phyloP scores from a whole-genome alignment of 2,113 vertebrate genomes.

The Benitochromis conjunctus region DNA sequence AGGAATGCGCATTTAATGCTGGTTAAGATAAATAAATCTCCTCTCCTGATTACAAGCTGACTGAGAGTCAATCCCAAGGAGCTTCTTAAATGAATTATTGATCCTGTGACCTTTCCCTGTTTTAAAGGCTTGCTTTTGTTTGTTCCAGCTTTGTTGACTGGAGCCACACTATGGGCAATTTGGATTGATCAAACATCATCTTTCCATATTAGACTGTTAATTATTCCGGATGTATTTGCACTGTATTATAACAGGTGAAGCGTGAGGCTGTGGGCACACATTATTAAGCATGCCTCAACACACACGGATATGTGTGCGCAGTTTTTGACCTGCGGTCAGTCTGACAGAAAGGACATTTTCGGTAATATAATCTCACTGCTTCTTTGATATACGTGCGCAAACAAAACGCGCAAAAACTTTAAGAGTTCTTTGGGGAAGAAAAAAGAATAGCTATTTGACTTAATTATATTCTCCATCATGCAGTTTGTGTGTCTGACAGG shows the following conservation, averaged over 20 bases:
- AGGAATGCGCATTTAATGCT: constrained; percentile 60
- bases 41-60: constrained; percentile 63
- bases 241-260: constrained; percentile 11
- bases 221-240: constrained; percentile 44
- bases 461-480: constrained; percentile 57
- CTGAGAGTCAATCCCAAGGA: constrained; percentile 65
- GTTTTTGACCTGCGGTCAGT: constrained; percentile 32
- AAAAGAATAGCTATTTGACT: constrained; percentile 27
- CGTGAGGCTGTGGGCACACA: not conserved
- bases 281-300: constrained; percentile 8
- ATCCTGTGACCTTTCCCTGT: constrained; percentile 74
- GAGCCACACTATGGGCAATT: constrained; percentile 41
- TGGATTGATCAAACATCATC: constrained; percentile 67
- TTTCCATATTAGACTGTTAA: constrained; percentile 59
- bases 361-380: constrained; percentile 28
- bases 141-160: constrained; percentile 64
- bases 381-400: constrained; percentile 30
- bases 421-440: not conserved
- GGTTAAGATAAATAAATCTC: constrained; percentile 76
- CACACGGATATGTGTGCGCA: not conserved
- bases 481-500: constrained; percentile 9
- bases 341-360: constrained; percentile 44
- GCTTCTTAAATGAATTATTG: constrained; percentile 81
- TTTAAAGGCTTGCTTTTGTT: constrained; percentile 66
- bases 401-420: constrained; percentile 32